phyloP scores from a whole-genome alignment of 2,113 vertebrate genomes.

The Hoplias malabaricus region DNA sequence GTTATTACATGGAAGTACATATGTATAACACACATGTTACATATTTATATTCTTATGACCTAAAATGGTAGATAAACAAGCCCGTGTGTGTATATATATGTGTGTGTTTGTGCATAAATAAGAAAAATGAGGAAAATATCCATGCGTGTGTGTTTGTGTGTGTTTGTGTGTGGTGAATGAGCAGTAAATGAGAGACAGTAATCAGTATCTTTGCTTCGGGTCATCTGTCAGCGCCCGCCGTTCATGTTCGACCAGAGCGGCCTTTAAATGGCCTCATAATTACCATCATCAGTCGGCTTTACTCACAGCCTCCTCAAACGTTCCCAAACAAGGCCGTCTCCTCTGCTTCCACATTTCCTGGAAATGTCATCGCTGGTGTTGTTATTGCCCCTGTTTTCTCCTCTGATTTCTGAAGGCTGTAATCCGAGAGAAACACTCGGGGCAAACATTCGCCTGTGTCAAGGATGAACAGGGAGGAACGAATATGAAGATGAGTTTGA shows the following conservation, averaged over 20 bases:
- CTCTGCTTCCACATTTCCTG: neutral
- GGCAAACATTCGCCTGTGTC: neutral
- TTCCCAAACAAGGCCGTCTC: slow-evolving; percentile 31
- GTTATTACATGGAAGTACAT: no score
- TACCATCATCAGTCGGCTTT: slow-evolving; percentile 37
- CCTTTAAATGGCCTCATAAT: slow-evolving; percentile 46
- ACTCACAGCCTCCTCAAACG: slow-evolving; percentile 3
- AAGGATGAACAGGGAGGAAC: neutral
- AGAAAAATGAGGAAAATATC: neutral
- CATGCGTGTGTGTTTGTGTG: neutral
- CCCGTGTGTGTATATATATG: neutral
- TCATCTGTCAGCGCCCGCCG: slow-evolving; percentile 46
- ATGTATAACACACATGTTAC: neutral
- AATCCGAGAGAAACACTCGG: neutral
- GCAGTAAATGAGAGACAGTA: slow-evolving; percentile 18
- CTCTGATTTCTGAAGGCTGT: neutral
- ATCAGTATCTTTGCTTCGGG: slow-evolving; percentile 33
- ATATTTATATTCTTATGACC: no score
- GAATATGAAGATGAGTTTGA: no score
- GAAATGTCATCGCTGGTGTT: slow-evolving; percentile 2
- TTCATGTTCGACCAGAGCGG: slow-evolving; percentile 25
- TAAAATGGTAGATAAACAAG: no score
- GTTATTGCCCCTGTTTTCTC: neutral
- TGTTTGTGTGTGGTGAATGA: neutral
- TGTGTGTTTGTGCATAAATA: neutral